phyloP scores from a whole-genome alignment of 1,140 invertebrate species.

The Pseudomyrmex gracilis region DNA sequence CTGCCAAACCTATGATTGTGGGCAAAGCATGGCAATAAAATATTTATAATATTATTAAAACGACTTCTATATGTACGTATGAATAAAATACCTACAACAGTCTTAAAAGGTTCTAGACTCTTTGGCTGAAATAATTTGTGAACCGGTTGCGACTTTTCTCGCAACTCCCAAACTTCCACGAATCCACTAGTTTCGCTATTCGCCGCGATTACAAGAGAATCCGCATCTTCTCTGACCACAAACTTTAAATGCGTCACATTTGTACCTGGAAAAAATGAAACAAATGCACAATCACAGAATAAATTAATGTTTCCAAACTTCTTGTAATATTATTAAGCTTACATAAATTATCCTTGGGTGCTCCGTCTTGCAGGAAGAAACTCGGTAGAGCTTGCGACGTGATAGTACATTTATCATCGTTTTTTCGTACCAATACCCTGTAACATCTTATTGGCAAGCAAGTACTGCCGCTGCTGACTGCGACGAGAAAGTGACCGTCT shows the following conservation, averaged over 20 bases:
- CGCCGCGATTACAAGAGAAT: slow-evolving; percentile 91
- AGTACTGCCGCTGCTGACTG: slow-evolving; percentile 89
- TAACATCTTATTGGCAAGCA: slow-evolving; percentile 91
- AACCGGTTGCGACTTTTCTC: slow-evolving; percentile 91
- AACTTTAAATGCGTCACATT: slow-evolving; percentile 91
- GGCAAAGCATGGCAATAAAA: slow-evolving; percentile 11
- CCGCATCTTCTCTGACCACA: slow-evolving; percentile 92
- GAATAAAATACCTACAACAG: slow-evolving; percentile 88
- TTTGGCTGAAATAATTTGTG: slow-evolving; percentile 90
- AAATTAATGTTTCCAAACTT: not conserved
- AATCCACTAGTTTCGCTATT: slow-evolving; percentile 88
- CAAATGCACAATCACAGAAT: not conserved
- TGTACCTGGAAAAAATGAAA: slow-evolving; percentile 73
- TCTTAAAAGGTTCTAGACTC: slow-evolving; percentile 88
- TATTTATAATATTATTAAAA: not conserved
- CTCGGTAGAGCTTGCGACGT: slow-evolving; percentile 92
- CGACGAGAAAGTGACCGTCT: slow-evolving; percentile 93
- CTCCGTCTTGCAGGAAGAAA: slow-evolving; percentile 91
- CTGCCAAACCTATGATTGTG: slow-evolving; percentile 87
- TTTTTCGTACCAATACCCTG: slow-evolving; percentile 88
- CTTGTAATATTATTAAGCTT: slow-evolving; percentile 49
- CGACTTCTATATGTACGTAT: not conserved
- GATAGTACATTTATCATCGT: slow-evolving; percentile 87
- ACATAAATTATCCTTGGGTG: slow-evolving; percentile 84
- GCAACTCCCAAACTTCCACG: slow-evolving; percentile 94